A percentile compares a stretch with the other conserved stretches of the same genome.
These are phyloP conservation scores for Ptychochromis oligacanthus DNA, from an alignment of 2,113 vertebrate species.

Conservation along the genomic window DNA sequence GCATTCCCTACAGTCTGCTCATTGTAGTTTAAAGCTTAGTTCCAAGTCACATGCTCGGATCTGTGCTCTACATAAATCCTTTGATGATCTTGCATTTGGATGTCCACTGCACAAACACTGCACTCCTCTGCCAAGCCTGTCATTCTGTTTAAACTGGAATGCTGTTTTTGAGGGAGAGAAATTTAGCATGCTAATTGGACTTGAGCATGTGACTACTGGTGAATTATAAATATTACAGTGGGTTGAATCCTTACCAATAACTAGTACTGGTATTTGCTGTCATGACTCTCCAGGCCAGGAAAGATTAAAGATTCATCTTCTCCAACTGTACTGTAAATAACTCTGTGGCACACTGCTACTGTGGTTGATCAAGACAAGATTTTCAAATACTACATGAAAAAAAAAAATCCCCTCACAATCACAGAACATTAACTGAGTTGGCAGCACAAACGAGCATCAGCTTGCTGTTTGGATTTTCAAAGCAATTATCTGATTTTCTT, in stretches of 20 bases:
- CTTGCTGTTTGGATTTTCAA: slow-evolving; percentile 27
- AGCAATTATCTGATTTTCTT: slow-evolving; percentile 32
- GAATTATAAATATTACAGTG: slow-evolving; percentile 1
- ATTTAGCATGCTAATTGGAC: slow-evolving; percentile 20
- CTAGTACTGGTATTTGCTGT: neutral
- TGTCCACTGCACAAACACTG: neutral
- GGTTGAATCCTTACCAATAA: neutral
- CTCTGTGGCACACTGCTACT: neutral
- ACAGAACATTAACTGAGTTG: slow-evolving; percentile 17
- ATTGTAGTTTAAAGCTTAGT: neutral
- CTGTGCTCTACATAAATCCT: neutral
- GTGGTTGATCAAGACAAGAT: neutral
- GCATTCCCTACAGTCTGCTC: neutral
- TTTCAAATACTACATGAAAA: neutral
- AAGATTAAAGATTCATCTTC: neutral
- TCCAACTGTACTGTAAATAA: neutral
- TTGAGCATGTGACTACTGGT: neutral
- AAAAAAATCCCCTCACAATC: neutral
- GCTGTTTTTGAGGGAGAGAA: slow-evolving; percentile 14
- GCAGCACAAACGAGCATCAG: slow-evolving; percentile 9
- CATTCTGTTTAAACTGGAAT: neutral
- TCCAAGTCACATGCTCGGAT: slow-evolving; percentile 19
- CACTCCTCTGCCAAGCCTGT: slow-evolving; percentile 10
- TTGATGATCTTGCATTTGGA: slow-evolving; percentile 7
- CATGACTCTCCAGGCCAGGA: neutral